Conservation (phyloP, 2,113 vertebrate species). For the Sebastes schlegelii region DNA sequence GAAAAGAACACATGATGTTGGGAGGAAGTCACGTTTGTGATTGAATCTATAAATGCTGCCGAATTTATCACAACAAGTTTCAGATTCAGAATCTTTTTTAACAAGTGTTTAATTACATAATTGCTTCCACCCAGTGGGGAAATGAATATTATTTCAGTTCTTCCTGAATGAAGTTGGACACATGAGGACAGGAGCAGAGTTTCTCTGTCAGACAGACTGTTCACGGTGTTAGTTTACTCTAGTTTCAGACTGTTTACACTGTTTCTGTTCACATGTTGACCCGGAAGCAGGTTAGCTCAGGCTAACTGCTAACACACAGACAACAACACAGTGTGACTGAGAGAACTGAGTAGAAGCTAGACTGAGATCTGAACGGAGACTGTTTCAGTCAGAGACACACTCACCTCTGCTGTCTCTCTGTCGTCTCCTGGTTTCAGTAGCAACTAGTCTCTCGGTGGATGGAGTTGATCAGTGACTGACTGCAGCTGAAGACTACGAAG, state of each 20-base stretch:
- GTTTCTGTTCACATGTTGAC: too few relatives aligned
- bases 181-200: too few relatives aligned
- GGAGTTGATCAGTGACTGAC: background rate
- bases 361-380: background rate
- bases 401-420: conserved; percentile 7
- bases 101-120: background rate
- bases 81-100: background rate
- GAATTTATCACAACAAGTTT: background rate
- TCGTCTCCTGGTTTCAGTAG: background rate
- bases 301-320: background rate
- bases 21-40: background rate
- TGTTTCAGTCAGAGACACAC: background rate
- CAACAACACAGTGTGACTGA: background rate
- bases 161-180: background rate
- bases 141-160: too few relatives aligned
- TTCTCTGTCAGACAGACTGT: too few relatives aligned
- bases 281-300: background rate
- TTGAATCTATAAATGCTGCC: background rate
- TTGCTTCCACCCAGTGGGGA: background rate
- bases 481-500: background rate
- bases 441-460: background rate
- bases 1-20: background rate
- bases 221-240: too few relatives aligned
- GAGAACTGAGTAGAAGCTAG: background rate
- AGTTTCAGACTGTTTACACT: too few relatives aligned